Base-by-base conservation (phyloP, 2,113 vertebrate species). In the Ciconia boyciana region DNA sequence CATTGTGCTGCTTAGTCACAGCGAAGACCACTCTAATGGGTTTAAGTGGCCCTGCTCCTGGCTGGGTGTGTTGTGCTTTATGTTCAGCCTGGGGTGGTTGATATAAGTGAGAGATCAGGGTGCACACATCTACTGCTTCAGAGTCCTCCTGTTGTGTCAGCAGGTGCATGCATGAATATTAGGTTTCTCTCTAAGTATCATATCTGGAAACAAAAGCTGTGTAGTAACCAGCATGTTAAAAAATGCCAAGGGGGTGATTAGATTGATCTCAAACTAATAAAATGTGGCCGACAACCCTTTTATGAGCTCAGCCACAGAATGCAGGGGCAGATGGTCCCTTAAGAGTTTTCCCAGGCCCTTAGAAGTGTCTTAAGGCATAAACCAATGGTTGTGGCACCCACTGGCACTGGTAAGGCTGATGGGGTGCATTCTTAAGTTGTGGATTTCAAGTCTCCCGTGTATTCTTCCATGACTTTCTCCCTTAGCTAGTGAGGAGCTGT, bases 1-100 rank as follows among this genome's bases (percentile, higher is more conserved):
- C 77, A 57, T 96, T 97, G 87, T 80, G 89, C 80, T 83, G 72
- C 89, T 96, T 93, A 92, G 97, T 97, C 95, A 95, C 87, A 96
- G 94, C 7, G 1, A 77, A 62, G 95, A 90, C 91, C 60, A 49
- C 69, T 85, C 61, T 92, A 90, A 94, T 91, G 91, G 94, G 87
- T 87, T 97, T 96, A 94, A 61, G 76, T 49, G 87, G 55, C 49
- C 22, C 7, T 43, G 80, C 91, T 90, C 36, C 87, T 84, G 84
- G 49, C 75, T 52, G 58, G 41, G 31, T 32, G 17, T 16, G 22
- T 28, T 71, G 81, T 69, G 79, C 87, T 75, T 76, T 90, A 17
- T 57, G 43, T 64, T 87, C 72, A 49, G 75, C 76, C 54, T 75
- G 41, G 80, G 32, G 39, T 16, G 1, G 17, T 80, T 81, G 48